Evolutionary conservation across 2,888 invertebrate species (phyloP), one percentile per base, ranked within the genome.

Genomic region (Aplocera efformata): DNA sequence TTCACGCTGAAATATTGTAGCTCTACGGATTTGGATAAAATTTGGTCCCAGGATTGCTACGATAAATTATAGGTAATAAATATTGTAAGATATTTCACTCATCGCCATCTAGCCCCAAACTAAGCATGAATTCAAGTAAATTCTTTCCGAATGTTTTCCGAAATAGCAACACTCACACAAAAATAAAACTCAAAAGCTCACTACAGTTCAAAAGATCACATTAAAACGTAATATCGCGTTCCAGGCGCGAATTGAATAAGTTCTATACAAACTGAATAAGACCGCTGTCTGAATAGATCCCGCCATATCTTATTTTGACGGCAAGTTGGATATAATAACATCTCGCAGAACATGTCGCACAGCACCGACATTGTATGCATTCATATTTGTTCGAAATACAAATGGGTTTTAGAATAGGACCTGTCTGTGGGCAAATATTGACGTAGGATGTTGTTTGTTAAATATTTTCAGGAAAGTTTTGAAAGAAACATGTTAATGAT

Each of bases 211-310:
- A 25, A 11, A 9, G n/a, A 11, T 8, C 13, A 5, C 13, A 17
- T 17, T 17, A 17, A 34, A 7, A 33, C 10, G 4, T 2, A 26
- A 30, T 21, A 31, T 37, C 25, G 26, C 10, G 11, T 36, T 24
- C 29, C 11, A 7, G 9, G 21, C 7, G 27, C 21, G 42, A 42
- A 45, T 39, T 49, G 49, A 49, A 49, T 45, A 49, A 42, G 28
- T 32, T 45, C 34, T 30, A 40, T 32, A 37, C 45, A 42, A 49
- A 32, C 35, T 37, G 49, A 24, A 36, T 42, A 17, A 31, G 38
- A 38, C 32, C 40, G 36, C 7, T 24, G 24, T 32, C 9, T 48
- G 48, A 48, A 50, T 50, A 37, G 33, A 44, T 4, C 8, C 8
- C 10, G 7, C 17, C 33, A 34, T 42, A 32, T 32, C 37, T 35